phyloP scores from a whole-genome alignment of 2,113 vertebrate genomes.

The Odontophorus gujanensis region DNA sequence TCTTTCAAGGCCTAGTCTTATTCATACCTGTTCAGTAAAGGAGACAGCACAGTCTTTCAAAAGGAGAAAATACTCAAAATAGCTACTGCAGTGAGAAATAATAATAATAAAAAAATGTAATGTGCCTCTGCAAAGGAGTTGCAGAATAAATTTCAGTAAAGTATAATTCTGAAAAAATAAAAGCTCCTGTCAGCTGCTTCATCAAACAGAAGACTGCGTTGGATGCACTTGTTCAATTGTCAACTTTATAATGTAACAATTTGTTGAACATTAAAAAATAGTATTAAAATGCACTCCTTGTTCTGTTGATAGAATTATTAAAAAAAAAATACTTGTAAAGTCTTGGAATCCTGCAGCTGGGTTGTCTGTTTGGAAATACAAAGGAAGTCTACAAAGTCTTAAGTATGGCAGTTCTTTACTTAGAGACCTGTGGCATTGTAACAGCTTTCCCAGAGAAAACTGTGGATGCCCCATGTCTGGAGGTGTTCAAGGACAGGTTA shows the following conservation, averaged over 20 bases:
- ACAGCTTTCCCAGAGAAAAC: too few relatives aligned
- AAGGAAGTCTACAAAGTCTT: background rate
- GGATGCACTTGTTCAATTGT: background rate
- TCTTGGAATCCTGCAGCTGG: background rate
- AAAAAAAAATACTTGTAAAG: background rate
- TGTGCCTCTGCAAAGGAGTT: background rate
- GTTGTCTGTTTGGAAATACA: rapidly evolving
- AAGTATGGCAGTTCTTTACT: background rate
- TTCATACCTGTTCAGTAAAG: background rate
- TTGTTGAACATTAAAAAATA: background rate
- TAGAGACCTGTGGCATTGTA: too few relatives aligned
- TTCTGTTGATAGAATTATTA: background rate
- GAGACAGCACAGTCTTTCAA: background rate
- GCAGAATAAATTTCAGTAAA: background rate
- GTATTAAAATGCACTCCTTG: background rate
- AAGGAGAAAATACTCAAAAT: background rate
- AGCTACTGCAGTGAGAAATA: background rate
- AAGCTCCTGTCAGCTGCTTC: background rate
- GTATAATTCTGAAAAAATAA: background rate
- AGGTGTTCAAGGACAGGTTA: too few relatives aligned
- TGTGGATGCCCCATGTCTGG: too few relatives aligned
- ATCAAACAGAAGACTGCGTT: background rate
- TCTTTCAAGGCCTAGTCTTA: background rate
- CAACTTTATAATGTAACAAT: background rate
- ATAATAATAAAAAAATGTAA: background rate